Evolutionary conservation across 2,888 invertebrate species (phyloP).

Genomic region (Rapana venosa): DNA sequence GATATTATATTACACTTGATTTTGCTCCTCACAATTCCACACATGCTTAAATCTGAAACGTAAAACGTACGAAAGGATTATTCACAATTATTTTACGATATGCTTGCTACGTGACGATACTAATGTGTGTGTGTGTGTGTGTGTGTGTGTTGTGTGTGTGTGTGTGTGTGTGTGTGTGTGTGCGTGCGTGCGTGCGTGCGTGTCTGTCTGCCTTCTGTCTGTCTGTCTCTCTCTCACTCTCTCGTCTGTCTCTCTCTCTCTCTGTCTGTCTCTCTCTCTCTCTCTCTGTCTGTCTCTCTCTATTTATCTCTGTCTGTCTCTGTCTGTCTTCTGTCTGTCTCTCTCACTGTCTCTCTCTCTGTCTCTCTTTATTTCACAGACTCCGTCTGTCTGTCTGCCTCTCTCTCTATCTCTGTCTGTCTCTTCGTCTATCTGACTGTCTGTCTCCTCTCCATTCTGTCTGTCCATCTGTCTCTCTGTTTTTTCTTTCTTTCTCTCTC

Average conservation of each 20-base stretch:
- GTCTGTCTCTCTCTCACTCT: too few species aligned
- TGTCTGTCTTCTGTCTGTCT: neutral
- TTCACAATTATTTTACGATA: neutral
- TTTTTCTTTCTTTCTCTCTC: neutral
- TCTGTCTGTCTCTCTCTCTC: neutral
- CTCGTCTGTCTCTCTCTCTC: neutral
- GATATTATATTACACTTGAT: neutral
- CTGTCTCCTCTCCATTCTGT: neutral
- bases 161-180: too few species aligned
- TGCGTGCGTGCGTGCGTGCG: neutral
- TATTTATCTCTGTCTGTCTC: neutral
- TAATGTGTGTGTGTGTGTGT: too few species aligned
- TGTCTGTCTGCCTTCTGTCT: neutral
- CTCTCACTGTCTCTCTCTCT: neutral
- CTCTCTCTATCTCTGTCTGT: neutral
- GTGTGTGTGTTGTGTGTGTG: too few species aligned
- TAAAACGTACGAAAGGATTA: neutral
- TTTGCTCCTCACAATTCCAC: neutral
- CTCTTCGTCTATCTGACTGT: neutral
- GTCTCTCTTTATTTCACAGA: neutral
- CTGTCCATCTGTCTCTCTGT: neutral
- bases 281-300: slow-evolving; percentile 15
- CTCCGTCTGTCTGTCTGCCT: neutral
- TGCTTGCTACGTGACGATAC: neutral
- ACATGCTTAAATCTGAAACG: neutral